phyloP scores from a whole-genome alignment of 1,140 invertebrate genomes.

The Trichonephila inaurata region DNA sequence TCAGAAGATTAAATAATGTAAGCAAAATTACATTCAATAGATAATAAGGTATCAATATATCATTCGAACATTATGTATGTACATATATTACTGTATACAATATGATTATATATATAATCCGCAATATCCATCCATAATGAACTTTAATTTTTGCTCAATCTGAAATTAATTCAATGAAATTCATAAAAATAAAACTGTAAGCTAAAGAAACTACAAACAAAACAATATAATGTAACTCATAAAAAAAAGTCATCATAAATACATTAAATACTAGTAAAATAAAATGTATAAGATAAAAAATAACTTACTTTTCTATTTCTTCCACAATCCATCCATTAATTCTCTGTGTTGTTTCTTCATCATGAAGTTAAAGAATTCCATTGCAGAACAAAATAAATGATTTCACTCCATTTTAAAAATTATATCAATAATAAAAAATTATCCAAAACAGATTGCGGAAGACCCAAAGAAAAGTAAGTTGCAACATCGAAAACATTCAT shows the following conservation, averaged over 20 bases:
- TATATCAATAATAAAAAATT: background rate
- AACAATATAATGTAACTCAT: too few relatives aligned
- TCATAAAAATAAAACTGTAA: background rate
- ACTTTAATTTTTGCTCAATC: too few relatives aligned
- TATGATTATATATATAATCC: background rate
- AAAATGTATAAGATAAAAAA: background rate
- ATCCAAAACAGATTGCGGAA: background rate
- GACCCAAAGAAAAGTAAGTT: conserved; percentile 42
- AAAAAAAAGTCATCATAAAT: background rate
- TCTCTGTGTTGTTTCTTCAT: background rate
- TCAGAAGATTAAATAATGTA: background rate
- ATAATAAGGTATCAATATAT: too few relatives aligned
- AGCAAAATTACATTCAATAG: background rate
- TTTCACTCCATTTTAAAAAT: background rate
- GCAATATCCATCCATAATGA: too few relatives aligned
- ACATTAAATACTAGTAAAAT: background rate
- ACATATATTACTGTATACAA: background rate
- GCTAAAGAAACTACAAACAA: background rate
- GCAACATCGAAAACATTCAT: background rate
- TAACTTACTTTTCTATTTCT: conserved; percentile 44
- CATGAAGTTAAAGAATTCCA: background rate
- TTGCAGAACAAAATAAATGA: background rate
- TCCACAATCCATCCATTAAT: conserved; percentile 36
- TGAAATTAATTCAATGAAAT: background rate
- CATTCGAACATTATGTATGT: too few relatives aligned